A percentile compares a stretch with the other conserved stretches of the same genome.
Evolutionary conservation across 2,797 vertebrate species (phyloP).

Genomic region (Eulemur coronatus): DNA sequence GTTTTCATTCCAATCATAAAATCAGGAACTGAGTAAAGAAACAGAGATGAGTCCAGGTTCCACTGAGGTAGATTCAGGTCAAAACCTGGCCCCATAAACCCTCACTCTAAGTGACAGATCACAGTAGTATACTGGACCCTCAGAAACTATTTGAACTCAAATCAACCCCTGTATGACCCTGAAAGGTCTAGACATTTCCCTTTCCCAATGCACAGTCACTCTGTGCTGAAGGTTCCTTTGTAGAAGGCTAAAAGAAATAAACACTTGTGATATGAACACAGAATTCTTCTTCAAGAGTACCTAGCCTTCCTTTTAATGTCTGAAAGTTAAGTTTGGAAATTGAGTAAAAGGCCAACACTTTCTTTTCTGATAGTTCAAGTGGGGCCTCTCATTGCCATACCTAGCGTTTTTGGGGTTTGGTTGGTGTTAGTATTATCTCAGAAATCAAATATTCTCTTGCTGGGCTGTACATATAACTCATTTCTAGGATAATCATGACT

Average conservation of each 20-base stretch:
- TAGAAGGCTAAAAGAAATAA: background rate
- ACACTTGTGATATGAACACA: background rate
- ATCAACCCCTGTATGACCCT: background rate
- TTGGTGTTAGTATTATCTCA: background rate
- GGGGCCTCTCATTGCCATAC: background rate
- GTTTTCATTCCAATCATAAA: background rate
- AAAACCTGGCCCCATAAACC: background rate
- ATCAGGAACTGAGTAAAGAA: background rate
- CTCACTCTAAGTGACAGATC: background rate
- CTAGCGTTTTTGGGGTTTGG: background rate
- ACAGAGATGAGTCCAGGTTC: background rate
- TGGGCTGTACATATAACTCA: background rate
- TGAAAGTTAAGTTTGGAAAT: conserved; percentile 15
- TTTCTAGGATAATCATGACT: background rate
- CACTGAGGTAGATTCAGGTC: background rate
- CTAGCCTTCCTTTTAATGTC: background rate
- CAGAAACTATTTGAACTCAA: background rate
- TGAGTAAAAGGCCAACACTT: background rate
- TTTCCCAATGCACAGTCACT: background rate
- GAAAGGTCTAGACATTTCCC: background rate
- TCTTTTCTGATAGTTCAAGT: background rate
- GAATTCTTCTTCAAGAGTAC: background rate
- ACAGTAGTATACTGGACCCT: background rate
- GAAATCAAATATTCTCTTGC: background rate
- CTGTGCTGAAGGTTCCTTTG: background rate